Conservation (phyloP, 2,113 vertebrate species). For the Dryoscopus gambensis region DNA sequence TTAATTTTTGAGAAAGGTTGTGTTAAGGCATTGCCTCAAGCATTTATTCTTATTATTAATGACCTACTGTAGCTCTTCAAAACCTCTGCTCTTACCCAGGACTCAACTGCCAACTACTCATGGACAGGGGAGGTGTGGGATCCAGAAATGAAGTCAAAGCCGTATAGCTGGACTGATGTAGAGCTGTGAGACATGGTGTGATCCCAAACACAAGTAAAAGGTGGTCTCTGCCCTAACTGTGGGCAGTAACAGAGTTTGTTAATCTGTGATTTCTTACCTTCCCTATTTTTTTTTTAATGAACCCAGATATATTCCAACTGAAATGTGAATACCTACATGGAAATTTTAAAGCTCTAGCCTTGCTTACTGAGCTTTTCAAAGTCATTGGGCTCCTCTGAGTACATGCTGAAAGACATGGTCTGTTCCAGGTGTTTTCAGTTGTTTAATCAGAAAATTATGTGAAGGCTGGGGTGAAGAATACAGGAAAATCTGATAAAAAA, state of each 20-base stretch:
- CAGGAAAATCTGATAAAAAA: background rate
- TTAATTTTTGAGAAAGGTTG: background rate
- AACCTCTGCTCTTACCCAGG: background rate
- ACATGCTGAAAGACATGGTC: background rate
- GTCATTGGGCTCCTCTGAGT: background rate
- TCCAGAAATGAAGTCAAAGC: background rate
- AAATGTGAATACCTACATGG: background rate
- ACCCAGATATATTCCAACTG: background rate
- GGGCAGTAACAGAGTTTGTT: background rate
- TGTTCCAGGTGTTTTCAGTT: background rate
- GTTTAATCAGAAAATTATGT: background rate
- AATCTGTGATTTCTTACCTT: background rate
- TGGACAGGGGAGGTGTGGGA: background rate
- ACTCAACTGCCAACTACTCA: background rate
- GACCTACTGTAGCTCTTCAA: background rate
- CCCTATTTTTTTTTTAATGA: background rate
- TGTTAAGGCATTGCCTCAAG: background rate
- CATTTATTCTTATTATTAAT: background rate
- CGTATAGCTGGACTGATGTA: background rate
- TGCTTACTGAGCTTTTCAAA: background rate
- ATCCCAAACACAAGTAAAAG: background rate
- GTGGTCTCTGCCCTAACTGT: background rate
- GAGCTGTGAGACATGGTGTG: background rate
- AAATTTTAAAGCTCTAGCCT: background rate
- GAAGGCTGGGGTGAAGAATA: background rate